Evolutionary conservation across 2,888 invertebrate genomes (phyloP).

Genomic region (Noctua janthe): DNA sequence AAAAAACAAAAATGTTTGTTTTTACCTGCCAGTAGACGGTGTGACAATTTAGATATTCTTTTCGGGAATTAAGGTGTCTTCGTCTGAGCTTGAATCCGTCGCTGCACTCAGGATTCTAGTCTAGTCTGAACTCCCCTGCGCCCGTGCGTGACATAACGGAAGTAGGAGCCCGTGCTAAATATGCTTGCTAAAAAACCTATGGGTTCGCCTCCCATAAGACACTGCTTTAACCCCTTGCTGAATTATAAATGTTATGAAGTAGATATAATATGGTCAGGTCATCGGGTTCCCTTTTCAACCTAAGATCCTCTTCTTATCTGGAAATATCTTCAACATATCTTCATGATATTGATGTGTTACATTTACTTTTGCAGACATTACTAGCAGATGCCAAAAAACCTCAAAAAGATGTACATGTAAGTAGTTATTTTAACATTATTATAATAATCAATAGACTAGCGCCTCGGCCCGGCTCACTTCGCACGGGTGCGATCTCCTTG

Average conservation of each 20-base stretch:
- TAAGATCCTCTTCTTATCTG: neutral
- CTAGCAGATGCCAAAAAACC: conserved; percentile 96
- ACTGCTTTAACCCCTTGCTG: no score
- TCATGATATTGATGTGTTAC: neutral
- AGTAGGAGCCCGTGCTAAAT: no score
- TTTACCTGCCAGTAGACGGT: no score
- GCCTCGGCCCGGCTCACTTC: neutral
- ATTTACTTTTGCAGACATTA: conserved; percentile 91
- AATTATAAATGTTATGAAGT: no score
- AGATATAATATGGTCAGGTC: neutral
- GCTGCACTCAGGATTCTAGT: no score
- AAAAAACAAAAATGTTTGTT: no score
- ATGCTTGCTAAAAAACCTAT: no score
- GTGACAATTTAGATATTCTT: no score
- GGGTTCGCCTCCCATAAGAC: no score
- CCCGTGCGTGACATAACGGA: no score
- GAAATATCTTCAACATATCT: neutral
- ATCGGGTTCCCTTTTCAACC: neutral
- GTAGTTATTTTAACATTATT: conserved; percentile 70
- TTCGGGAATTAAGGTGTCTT: neutral
- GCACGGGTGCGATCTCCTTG: neutral
- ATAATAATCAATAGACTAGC: neutral
- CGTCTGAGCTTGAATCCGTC: neutral
- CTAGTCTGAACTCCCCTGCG: no score
- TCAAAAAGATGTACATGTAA: conserved; percentile 96